Conservation (phyloP, 2,797 vertebrate genomes). For the Siniperca undulata region DNA sequence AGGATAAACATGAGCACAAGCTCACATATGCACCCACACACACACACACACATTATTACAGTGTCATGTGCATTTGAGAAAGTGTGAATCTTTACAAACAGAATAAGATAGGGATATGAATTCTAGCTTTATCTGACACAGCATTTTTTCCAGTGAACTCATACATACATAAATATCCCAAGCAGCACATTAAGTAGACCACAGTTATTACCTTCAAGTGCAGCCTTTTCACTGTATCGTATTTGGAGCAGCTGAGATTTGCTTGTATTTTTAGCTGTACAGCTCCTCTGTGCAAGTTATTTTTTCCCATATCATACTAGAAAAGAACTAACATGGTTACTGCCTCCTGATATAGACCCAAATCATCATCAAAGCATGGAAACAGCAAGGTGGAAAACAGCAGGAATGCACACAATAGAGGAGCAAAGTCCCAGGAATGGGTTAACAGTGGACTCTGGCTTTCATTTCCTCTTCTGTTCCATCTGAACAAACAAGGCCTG, state of each 20-base stretch:
- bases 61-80: constrained; percentile 48
- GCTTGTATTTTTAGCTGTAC: constrained; percentile 49
- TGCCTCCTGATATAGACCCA: constrained; percentile 27
- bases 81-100: constrained; percentile 46
- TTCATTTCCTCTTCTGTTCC: constrained; percentile 87
- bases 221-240: constrained; percentile 20
- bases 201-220: constrained; percentile 54
- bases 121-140: constrained; percentile 58
- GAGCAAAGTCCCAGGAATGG: constrained; percentile 73
- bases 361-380: constrained; percentile 54
- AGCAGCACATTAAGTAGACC: constrained; percentile 58
- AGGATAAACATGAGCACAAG: constrained; percentile 62
- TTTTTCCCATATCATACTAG: neutral
- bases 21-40: constrained; percentile 48
- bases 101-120: constrained; percentile 25
- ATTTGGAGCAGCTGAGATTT: constrained; percentile 56
- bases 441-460: constrained; percentile 82
- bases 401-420: constrained; percentile 55
- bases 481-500: constrained; percentile 89
- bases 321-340: constrained; percentile 28
- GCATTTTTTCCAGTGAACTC: constrained; percentile 69
- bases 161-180: constrained; percentile 46
- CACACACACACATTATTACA: constrained; percentile 39
- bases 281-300: constrained; percentile 17
- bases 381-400: constrained; percentile 41